These are phyloP conservation scores for Centropristis striata DNA, from an alignment of 2,113 vertebrate genomes.

Conservation along the genomic window DNA sequence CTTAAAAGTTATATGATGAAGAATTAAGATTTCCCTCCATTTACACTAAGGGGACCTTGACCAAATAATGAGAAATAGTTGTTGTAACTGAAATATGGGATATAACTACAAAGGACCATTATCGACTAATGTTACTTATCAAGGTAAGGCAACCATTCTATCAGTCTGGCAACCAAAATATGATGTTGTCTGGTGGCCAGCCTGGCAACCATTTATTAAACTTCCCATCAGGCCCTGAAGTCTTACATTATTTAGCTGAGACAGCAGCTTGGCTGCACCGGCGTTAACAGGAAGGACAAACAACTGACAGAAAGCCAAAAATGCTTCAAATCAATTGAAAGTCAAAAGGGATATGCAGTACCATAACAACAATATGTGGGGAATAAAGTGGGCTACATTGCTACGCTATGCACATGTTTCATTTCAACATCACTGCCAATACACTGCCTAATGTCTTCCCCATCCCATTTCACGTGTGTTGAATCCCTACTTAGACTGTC, in stretches of 20 bases:
- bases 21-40: neutral
- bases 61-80: neutral
- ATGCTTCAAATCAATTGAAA: slow-evolving; percentile 45
- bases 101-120: slow-evolving; percentile 3
- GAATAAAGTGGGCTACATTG: neutral
- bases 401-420: neutral
- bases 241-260: slow-evolving; percentile 61
- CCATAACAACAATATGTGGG: neutral
- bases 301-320: slow-evolving; percentile 53
- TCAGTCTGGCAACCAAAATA: slow-evolving; percentile 36
- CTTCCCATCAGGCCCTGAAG: slow-evolving; percentile 39
- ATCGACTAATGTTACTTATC: slow-evolving; percentile 18
- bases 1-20: neutral
- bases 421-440: neutral
- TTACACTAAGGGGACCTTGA: neutral
- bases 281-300: slow-evolving; percentile 44
- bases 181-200: slow-evolving; percentile 34
- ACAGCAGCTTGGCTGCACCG: slow-evolving; percentile 54
- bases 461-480: neutral
- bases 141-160: slow-evolving; percentile 31
- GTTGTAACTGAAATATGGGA: neutral
- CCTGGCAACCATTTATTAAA: slow-evolving; percentile 47
- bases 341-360: slow-evolving; percentile 28
- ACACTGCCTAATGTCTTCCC: neutral
- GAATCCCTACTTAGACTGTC: neutral